Conservation (phyloP, 2,888 invertebrate genomes). For the Galeopsomyia nigrocyanea region DNA sequence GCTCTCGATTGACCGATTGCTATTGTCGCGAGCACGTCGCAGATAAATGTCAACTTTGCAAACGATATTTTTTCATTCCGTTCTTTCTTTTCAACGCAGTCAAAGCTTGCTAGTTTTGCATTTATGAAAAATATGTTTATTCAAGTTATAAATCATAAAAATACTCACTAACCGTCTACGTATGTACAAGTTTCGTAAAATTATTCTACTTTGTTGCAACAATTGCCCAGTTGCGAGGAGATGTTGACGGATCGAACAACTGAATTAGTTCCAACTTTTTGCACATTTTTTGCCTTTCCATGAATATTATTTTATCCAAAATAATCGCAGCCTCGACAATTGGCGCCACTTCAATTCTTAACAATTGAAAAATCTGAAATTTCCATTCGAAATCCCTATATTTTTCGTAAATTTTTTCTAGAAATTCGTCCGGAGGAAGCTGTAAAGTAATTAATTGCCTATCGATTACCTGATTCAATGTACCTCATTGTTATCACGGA, state of each 20-base stretch:
- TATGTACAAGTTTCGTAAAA: background rate
- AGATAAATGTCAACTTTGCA: too few species aligned
- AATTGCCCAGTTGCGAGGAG: conserved; percentile 86
- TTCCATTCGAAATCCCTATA: conserved; percentile 71
- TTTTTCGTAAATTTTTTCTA: conserved; percentile 67
- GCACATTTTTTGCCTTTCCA: conserved; percentile 75
- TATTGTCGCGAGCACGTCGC: too few species aligned
- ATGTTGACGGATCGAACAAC: conserved; percentile 86
- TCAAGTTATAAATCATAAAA: too few species aligned
- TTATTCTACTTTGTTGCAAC: conserved; percentile 68
- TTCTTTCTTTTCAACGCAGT: too few species aligned
- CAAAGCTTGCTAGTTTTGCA: too few species aligned
- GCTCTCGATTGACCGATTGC: too few species aligned
- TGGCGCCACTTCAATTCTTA: conserved; percentile 83
- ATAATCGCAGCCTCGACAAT: conserved; percentile 86
- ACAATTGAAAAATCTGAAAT: conserved; percentile 81
- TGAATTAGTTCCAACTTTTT: conserved; percentile 77
- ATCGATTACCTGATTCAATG: background rate
- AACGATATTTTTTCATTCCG: too few species aligned
- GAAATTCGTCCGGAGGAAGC: conserved; percentile 67
- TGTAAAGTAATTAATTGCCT: conserved; percentile 44
- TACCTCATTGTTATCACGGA: background rate
- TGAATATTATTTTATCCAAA: conserved; percentile 84
- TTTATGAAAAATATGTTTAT: too few species aligned
- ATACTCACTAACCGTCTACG: too few species aligned